Base-by-base conservation (phyloP, 2,888 invertebrate species). In the Orthosia incerta region DNA sequence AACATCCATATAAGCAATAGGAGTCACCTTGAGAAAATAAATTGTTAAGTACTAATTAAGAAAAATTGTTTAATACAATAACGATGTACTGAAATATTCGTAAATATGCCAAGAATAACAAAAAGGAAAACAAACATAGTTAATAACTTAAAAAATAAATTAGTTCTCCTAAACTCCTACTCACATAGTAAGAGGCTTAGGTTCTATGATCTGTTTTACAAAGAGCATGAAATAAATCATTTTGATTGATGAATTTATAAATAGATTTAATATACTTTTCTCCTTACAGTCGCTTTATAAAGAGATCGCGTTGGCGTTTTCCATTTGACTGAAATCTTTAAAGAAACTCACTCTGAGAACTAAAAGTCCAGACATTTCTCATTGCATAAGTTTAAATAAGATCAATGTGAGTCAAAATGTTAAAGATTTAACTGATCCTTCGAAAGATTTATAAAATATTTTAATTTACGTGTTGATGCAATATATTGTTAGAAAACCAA, bases 291-390 rank as follows among this genome's bases (percentile, higher is more conserved):
- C n/a, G 4, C 16, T 51, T 31, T 48, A n/a, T 23, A 23, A 31
- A 20, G 15, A 57, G 46, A 74, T 26, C 26, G n/a, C 31, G 12
- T 57, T n/a, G 15, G 51, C 23, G 13, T 75, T 59, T 66, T 48
- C n/a, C 46, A 26, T 59, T 60, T 45, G 9, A 60, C 15, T 60
- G 12, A 20, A 59, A 53, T 12, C 5, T 59, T 20, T 18, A n/a
- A 31, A 60, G 18, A 39, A 62, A 31, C 15, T 69, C n/a, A 68
- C 2, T 26, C 5, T 45, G 0, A 39, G 16, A 48, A 23, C 5
- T 26, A 55, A 5, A 26, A 50, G 12, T 64, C 50, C 20, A 51
- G 50, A 50, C 13, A 16, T 23, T 61, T 53, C 16, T 46, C n/a
- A 9, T 72, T 53, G 18, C 11, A 18, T 16, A 2, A n/a, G 12